Evolutionary conservation across 2,888 invertebrate species (phyloP), one percentile per base, ranked within the genome.

Genomic region (Diplolepis rosae): DNA sequence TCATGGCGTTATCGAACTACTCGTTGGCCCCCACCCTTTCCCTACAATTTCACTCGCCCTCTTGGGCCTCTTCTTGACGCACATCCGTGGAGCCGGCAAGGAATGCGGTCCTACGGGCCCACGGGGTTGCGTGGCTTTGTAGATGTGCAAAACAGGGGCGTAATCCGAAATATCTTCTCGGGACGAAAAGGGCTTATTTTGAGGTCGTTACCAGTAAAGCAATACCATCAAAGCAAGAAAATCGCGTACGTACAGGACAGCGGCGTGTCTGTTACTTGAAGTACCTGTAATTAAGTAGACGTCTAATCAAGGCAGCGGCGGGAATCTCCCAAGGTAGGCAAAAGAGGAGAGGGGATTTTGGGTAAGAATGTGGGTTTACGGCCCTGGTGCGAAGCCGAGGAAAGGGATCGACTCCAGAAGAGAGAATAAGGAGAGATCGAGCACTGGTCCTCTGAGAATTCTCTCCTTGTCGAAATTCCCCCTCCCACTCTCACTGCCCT

Each of bases 31-130:
- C 45, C 61, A 52, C 11, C 70, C 39, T 54, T 35, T 28, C 7
- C 48, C 11, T 7, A 13, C 56, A 35, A 56, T 56, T 56, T 56
- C 15, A 45, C 66, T 66, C 30, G 30, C 50, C 30, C 50, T 50
- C 18, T 50, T 66, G 30, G 48, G 45, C 32, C 48, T 61, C 32
- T 32, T 68, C 24, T 48, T 35, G 68, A 50, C 68, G 56, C 56
- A 61, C 50, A 61, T 68, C 61, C 79, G 77, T 77, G 82, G 78
- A 85, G 83, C 83, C 83, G 80, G 77, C 80, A 77, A 81, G 87
- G 87, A 87, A 87, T 87, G 87, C 82, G 86, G 87, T 87, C 82
- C 83, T 85, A 82, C 86, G 81, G 77, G 54, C 73, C 65, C 73
- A 78, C 73, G 76, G 77, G 78, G 76, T 79, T 78, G 77, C 77